Evolutionary conservation across 2,888 invertebrate genomes (phyloP), one percentile per base, ranked within the genome.

Genomic region (Drosophila cognata): DNA sequence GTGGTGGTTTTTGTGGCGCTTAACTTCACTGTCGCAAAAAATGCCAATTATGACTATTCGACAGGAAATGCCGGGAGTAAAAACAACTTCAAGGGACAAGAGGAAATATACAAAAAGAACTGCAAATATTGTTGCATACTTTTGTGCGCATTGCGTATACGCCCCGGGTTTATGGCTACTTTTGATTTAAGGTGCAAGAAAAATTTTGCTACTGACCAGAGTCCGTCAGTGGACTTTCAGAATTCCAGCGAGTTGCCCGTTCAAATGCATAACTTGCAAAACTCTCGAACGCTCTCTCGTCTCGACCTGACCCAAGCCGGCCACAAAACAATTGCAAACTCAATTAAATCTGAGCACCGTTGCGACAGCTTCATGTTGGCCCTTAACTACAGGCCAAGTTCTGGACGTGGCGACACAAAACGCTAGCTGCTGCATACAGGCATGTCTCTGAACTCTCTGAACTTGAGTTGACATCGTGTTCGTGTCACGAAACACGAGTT

Each of bases 321-420:
- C 87, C 83, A 71, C 89, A 87, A 81, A 87, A 85, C 88, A 89
- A 87, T 89, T 87, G 89, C 81, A 88, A 87, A 87, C 87, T 89
- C 89, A 89, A 87, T 87, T 87, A 87, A 87, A 87, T 85, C 86
- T 83, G 89, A 84, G 89, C 86, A 79, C 80, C 88, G 77, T 67
- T 77, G 85, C 76, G 79, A 61, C 87, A 85, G 66, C 71, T 51
- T 38, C 71, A 63, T 60, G 56, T 56, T 56, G 74, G 70, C 74
- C 67, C 84, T 84, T 79, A 82, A 74, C 83, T 82, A 73, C 76
- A 75, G 78, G 66, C 71, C 70, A 81, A 84, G 74, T 81, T 81
- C 57, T 77, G 55, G 35, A 63, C 70, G 29, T 35, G 16, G 60
- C 71, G 57, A 76, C 73, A 59, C 61, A 38, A 56, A 68, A 43